These are phyloP conservation scores for Zelleria hepariella DNA, from an alignment of 2,888 invertebrate species.

Conservation along the genomic window DNA sequence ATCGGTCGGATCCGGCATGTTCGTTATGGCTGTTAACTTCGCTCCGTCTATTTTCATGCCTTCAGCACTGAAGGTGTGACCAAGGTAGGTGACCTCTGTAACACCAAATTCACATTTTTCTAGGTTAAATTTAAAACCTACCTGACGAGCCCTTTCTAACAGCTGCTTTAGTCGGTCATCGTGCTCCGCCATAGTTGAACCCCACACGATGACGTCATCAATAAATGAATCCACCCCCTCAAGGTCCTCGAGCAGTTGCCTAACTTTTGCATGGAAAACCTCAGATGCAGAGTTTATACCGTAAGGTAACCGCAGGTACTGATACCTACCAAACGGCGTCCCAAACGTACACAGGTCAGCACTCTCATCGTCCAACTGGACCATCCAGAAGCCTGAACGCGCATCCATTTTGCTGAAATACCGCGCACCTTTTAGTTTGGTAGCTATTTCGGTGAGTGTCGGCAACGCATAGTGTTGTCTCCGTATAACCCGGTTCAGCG, in stretches of 20 bases:
- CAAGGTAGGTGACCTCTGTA: not conserved
- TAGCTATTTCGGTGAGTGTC: not conserved
- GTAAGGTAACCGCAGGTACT: not conserved
- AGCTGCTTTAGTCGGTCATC: slow-evolving; percentile 14
- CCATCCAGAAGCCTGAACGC: slow-evolving; percentile 5
- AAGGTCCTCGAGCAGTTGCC: slow-evolving; percentile 12
- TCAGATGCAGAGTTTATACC: slow-evolving; percentile 10
- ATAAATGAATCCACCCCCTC: slow-evolving; percentile 14
- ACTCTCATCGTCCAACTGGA: slow-evolving; percentile 1
- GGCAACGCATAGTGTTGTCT: slow-evolving; percentile 2
- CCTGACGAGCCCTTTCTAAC: slow-evolving; percentile 12
- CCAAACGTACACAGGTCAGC: slow-evolving; percentile 1
- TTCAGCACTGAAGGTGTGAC: not conserved
- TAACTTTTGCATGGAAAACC: slow-evolving; percentile 9
- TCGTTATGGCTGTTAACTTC: not conserved
- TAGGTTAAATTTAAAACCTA: slow-evolving; percentile 17
- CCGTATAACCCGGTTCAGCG: not conserved
- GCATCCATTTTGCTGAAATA: slow-evolving; percentile 3
- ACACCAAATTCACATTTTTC: slow-evolving; percentile 10
- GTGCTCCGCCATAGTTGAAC: slow-evolving; percentile 12
- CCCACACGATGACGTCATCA: slow-evolving; percentile 17
- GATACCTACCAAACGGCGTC: no score
- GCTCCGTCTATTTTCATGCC: not conserved
- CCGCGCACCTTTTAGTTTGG: not conserved
- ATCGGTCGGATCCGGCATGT: not conserved